phyloP scores from a whole-genome alignment of 2,797 vertebrate species.

The Rhabdomys pumilio region DNA sequence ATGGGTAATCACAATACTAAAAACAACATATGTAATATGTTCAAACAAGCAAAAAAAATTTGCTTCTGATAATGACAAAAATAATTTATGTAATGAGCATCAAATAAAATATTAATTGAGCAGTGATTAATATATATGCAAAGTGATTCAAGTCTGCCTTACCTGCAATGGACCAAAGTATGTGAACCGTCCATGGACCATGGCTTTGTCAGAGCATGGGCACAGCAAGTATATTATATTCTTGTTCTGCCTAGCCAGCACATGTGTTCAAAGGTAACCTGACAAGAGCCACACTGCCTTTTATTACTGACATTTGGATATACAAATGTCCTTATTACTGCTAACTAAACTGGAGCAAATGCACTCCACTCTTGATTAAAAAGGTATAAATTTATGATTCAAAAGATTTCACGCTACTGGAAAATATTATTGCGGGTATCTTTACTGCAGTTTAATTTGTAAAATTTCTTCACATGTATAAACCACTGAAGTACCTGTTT shows the following conservation, averaged over 20 bases:
- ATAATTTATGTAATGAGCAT: neutral
- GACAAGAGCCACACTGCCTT: neutral
- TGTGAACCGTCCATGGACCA: neutral
- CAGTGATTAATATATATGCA: neutral
- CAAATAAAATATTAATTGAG: neutral
- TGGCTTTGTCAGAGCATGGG: neutral
- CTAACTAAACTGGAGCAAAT: neutral
- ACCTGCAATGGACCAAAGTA: neutral
- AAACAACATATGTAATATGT: neutral
- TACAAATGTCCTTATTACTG: neutral
- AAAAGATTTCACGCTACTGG: neutral
- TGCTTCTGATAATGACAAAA: slow-evolving; percentile 44
- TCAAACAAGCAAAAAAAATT: slow-evolving; percentile 22
- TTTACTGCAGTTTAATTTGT: neutral
- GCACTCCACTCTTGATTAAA: neutral
- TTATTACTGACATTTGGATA: neutral
- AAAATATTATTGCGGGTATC: neutral
- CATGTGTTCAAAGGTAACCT: neutral
- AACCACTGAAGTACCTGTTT: neutral
- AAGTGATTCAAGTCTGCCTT: neutral
- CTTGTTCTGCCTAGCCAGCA: neutral
- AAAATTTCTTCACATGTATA: neutral
- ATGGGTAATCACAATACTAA: neutral
- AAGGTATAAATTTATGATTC: neutral
- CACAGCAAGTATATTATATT: neutral